A percentile compares a stretch with the other conserved stretches of the same genome.
Conservation (phyloP, 2,888 invertebrate genomes). For the Celastrina argiolus region DNA sequence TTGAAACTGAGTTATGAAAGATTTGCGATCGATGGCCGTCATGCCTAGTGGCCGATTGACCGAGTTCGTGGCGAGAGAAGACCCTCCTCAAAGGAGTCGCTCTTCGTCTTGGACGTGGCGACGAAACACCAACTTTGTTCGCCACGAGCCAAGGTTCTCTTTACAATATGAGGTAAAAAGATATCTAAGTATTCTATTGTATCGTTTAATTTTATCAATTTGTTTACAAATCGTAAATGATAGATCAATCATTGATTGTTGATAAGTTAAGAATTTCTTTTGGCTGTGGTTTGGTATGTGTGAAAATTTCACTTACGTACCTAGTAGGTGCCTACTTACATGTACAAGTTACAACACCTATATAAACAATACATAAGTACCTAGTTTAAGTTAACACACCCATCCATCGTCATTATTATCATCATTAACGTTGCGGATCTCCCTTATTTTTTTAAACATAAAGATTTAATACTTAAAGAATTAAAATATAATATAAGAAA, state of each 20-base stretch:
- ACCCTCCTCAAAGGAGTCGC: conserved; percentile 50
- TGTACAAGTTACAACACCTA: no score
- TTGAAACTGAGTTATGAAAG: conserved; percentile 53
- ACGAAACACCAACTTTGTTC: conserved; percentile 46
- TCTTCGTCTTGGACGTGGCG: conserved; percentile 63
- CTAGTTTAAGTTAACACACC: no score
- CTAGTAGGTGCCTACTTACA: no score
- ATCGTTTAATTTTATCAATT: background rate
- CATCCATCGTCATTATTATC: no score
- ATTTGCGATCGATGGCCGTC: conserved; percentile 48
- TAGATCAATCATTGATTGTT: conserved; percentile 6
- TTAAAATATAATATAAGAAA: no score
- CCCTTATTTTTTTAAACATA: no score
- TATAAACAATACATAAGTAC: no score
- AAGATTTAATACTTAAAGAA: no score
- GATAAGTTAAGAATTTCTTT: background rate
- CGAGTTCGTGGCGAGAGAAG: conserved; percentile 42
- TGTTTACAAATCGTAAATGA: background rate
- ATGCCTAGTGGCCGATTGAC: conserved; percentile 57
- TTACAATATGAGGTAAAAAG: conserved; percentile 58
- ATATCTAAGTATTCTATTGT: background rate
- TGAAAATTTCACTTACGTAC: background rate
- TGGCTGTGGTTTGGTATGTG: background rate
- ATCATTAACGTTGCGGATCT: no score
- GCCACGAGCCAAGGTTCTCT: conserved; percentile 61